Base-by-base conservation (phyloP, 2,113 vertebrate species). In the Panurus biarmicus region DNA sequence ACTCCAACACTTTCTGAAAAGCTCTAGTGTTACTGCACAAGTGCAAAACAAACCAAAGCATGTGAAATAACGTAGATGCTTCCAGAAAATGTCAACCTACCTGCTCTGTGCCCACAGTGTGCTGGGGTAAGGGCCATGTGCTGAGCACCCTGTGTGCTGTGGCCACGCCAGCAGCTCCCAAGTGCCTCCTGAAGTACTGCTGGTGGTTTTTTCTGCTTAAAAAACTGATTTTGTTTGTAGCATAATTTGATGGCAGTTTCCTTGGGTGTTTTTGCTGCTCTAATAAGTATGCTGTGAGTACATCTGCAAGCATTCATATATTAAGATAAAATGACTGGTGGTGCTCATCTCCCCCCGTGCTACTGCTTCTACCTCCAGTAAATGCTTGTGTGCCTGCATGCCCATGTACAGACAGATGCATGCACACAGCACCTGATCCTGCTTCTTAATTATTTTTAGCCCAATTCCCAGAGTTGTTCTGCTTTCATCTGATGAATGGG, bases 361-460 rank as follows among this genome's bases (percentile, higher is more conserved):
- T 40, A 7, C 81, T 75, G 65, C 67, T 79, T 66, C 65, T 77
- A 40, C 70, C 84, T 87, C 62, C 83, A 40, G 50, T 42, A 53
- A 65, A 58, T 17, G 47, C 75, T 62, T 5, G 1, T 66, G 29
- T 83, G 90, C 87, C 57, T 67, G 65, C 45, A 7, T 64, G 85
- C 81, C 56, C 20, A 0, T 26, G 38, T 57, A 62, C 58, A 69
- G 54, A 53, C 54, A 80, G 84, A 84, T 72, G 85, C 57, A 11
- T 51, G 77, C 16, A 25, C 12, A 6, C 62, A 50, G 64, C 89
- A 94, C 90, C 88, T 85, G 70, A 91, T 80, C 78, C 50, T 40
- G 73, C 84, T 87, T 23, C 84, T 90, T 88, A 84, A 86, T 79
- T 94, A 86, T 95, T 95, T 96, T 94, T 94, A 96, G 76, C 89